phyloP scores from a whole-genome alignment of 2,797 vertebrate species.

The Spatula versicolor region DNA sequence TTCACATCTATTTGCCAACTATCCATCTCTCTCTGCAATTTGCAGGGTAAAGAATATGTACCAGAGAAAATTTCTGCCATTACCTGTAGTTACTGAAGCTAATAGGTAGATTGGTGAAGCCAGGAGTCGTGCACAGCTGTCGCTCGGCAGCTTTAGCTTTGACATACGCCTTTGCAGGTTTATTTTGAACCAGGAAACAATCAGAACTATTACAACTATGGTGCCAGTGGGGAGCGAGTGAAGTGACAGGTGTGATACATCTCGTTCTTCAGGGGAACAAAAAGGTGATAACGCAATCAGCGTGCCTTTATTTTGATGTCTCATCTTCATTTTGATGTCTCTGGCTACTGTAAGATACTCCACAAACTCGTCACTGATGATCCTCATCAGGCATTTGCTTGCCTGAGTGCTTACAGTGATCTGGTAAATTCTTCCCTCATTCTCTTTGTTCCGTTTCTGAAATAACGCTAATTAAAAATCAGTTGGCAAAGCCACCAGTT shows the following conservation, averaged over 20 bases:
- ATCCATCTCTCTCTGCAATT: not conserved
- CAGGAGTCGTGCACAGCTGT: not conserved
- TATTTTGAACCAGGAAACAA: not conserved
- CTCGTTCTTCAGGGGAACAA: not conserved
- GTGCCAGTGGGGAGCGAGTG: not conserved
- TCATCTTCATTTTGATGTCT: not conserved
- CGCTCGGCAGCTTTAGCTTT: not conserved
- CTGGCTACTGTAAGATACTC: not conserved
- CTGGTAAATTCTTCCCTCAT: not conserved
- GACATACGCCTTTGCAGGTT: not conserved
- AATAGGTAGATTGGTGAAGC: not conserved
- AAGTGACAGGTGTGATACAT: not conserved
- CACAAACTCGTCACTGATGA: not conserved
- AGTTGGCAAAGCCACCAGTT: not conserved
- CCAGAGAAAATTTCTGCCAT: not conserved
- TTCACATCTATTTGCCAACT: not conserved
- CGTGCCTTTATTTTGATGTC: not conserved
- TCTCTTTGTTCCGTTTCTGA: conserved; percentile 2
- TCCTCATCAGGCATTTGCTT: accelerated
- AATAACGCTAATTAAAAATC: not conserved
- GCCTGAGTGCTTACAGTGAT: not conserved
- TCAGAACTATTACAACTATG: not conserved
- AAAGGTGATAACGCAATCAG: not conserved
- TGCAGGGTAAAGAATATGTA: not conserved
- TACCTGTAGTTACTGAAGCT: not conserved